phyloP scores from a whole-genome alignment of 2,113 vertebrate species.

The Pavo muticus region DNA sequence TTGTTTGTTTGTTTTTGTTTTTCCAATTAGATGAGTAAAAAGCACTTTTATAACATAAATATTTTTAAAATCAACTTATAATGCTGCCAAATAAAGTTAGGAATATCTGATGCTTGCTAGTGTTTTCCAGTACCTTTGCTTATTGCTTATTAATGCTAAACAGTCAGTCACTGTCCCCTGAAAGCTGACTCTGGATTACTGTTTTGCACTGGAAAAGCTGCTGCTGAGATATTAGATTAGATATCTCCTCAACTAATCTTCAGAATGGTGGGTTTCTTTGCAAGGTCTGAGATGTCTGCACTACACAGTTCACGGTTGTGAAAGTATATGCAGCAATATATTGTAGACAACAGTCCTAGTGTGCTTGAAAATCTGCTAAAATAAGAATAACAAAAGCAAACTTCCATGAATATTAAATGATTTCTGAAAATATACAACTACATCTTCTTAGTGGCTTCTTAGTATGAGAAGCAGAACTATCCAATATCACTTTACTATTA shows the following conservation, averaged over 20 bases:
- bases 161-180: neutral
- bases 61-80: neutral
- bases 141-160: neutral
- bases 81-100: neutral
- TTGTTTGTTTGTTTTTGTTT: neutral
- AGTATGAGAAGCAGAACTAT: neutral
- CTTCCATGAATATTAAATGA: neutral
- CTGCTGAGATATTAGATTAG: neutral
- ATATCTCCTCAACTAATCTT: neutral
- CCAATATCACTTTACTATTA: neutral
- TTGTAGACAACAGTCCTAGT: neutral
- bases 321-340: neutral
- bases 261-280: neutral
- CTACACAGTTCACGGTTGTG: accelerated
- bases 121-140: neutral
- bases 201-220: neutral
- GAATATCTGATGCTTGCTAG: neutral
- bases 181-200: neutral
- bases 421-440: neutral
- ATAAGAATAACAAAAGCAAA: neutral
- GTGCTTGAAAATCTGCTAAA: neutral
- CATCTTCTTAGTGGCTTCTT: neutral
- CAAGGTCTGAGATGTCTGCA: neutral
- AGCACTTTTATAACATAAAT: neutral
- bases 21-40: neutral